These are phyloP conservation scores for Calliscelio sp. DNA, from an alignment of 2,888 invertebrate genomes.

Conservation along the genomic window DNA sequence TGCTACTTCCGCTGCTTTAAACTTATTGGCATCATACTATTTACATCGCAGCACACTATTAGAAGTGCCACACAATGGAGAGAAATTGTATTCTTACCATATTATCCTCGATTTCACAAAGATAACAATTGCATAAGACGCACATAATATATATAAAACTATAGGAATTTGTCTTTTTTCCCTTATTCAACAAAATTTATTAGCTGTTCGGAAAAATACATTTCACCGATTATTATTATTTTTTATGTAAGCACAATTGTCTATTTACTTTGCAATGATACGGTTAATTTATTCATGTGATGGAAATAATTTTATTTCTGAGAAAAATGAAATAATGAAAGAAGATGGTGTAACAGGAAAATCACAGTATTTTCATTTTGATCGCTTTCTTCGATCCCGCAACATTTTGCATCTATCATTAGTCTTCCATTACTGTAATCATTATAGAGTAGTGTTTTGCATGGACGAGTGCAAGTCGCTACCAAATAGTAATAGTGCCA, in stretches of 20 bases:
- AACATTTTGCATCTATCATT: constrained; percentile 19
- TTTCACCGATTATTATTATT: not conserved
- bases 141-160: constrained; percentile 11
- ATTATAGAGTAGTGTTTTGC: constrained; percentile 26
- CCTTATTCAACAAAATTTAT: not conserved
- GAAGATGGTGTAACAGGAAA: not conserved
- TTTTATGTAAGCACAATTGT: not conserved
- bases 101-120: constrained; percentile 36
- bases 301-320: not conserved
- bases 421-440: not conserved
- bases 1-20: constrained; percentile 50
- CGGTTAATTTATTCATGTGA: too few relatives aligned
- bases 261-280: not conserved
- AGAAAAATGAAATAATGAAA: not conserved
- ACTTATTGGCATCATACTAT: constrained; percentile 32
- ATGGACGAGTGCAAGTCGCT: constrained; percentile 16
- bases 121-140: constrained; percentile 34
- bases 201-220: not conserved
- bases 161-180: not conserved
- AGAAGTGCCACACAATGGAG: constrained; percentile 28
- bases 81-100: constrained; percentile 40
- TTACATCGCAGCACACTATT: constrained; percentile 28
- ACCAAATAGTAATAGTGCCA: constrained; percentile 12
- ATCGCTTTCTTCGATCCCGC: constrained; percentile 14
- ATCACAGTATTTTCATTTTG: constrained; percentile 14